phyloP scores from a whole-genome alignment of 2,888 invertebrate genomes.

The Dicycla oo region DNA sequence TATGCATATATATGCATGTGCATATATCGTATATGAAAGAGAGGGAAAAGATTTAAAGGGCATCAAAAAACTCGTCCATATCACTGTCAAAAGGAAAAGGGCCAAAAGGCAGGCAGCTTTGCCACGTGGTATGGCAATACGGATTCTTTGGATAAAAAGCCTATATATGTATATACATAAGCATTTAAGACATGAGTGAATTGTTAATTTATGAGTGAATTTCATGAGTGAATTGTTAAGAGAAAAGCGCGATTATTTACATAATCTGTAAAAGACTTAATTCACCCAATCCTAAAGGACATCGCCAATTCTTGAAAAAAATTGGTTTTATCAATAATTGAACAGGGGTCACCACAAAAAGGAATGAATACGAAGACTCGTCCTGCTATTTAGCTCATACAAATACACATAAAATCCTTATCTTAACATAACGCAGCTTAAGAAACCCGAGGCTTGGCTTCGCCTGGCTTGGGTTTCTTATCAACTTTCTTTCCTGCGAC shows the following conservation, averaged over 20 bases:
- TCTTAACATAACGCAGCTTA: background rate
- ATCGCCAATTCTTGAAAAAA: too few relatives aligned
- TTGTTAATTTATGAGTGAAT: too few relatives aligned
- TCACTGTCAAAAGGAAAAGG: too few relatives aligned
- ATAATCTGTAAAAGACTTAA: too few relatives aligned
- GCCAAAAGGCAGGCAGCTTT: background rate
- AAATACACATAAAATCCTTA: too few relatives aligned
- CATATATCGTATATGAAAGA: background rate
- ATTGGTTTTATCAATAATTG: background rate
- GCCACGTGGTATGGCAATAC: too few relatives aligned
- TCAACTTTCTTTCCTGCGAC: conserved; percentile 40
- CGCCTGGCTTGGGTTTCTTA: conserved; percentile 30
- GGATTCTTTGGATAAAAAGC: background rate
- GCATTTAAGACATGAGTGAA: too few relatives aligned
- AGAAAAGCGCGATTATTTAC: too few relatives aligned
- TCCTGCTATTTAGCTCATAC: background rate
- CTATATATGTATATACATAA: background rate
- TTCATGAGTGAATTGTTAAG: too few relatives aligned
- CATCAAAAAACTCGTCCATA: too few relatives aligned
- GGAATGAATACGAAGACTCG: background rate
- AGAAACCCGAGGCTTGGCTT: background rate
- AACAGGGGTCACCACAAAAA: background rate
- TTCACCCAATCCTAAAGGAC: too few relatives aligned
- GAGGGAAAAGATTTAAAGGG: background rate
- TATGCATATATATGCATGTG: background rate